Evolutionary conservation across 2,113 vertebrate genomes (phyloP).

Genomic region (Chiloscyllium plagiosum): DNA sequence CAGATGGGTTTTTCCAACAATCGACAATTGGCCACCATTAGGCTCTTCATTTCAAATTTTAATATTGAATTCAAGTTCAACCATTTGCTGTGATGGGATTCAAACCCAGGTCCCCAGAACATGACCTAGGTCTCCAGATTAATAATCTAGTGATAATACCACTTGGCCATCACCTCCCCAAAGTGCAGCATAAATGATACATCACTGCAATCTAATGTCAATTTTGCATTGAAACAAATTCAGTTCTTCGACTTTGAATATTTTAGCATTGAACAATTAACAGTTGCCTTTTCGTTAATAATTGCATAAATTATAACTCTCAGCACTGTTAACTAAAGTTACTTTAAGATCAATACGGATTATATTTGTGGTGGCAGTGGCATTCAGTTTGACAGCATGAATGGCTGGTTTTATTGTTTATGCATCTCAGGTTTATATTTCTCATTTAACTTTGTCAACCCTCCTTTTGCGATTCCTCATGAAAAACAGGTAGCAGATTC

Average conservation of each 20-base stretch:
- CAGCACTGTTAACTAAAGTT: background rate
- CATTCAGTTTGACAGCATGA: background rate
- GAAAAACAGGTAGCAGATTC: background rate
- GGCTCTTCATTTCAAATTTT: no score
- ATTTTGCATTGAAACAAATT: background rate
- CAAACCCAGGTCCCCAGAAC: no score
- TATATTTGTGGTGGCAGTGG: background rate
- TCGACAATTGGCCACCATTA: no score
- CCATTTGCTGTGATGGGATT: no score
- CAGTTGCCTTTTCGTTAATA: background rate
- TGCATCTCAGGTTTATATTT: background rate
- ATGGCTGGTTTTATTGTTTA: background rate
- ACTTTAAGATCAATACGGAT: background rate
- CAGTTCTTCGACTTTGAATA: background rate
- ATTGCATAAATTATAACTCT: background rate
- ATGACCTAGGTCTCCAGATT: no score
- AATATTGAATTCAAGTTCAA: no score
- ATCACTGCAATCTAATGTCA: background rate
- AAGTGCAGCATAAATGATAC: background rate
- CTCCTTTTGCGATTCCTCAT: conserved; percentile 4
- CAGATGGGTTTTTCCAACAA: no score
- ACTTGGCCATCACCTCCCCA: no score
- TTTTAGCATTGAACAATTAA: background rate
- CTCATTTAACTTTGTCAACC: background rate
- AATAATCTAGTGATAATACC: no score